A percentile compares a stretch with the other conserved stretches of the same genome.
These are phyloP conservation scores for Petaurus breviceps DNA, from an alignment of 2,113 vertebrate species.

Conservation along the genomic window DNA sequence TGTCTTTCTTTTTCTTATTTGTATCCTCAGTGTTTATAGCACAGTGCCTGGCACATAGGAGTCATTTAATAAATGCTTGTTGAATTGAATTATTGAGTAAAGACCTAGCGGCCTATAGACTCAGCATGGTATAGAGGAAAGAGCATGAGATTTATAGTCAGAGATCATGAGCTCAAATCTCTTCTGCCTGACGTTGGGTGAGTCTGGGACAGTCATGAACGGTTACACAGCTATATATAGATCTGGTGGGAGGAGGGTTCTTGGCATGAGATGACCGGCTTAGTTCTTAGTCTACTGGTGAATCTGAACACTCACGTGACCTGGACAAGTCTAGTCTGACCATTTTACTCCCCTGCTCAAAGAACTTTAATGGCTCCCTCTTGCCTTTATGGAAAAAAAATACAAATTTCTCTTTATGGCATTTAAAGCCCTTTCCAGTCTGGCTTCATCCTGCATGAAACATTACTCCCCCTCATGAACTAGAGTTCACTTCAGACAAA, in stretches of 20 bases:
- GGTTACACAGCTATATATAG: conserved; percentile 84
- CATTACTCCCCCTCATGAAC: neutral
- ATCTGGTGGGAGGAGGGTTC: conserved; percentile 62
- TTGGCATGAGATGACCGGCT: conserved; percentile 1
- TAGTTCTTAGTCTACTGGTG: conserved; percentile 8
- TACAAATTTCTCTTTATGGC: neutral
- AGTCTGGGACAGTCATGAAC: conserved; percentile 59
- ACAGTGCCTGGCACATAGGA: too few species aligned
- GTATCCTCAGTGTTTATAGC: too few species aligned
- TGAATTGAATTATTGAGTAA: too few species aligned
- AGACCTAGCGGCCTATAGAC: too few species aligned
- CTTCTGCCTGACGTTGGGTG: conserved; percentile 32
- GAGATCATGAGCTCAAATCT: neutral
- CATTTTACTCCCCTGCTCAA: neutral
- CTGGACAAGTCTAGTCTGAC: neutral
- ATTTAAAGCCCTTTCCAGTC: neutral
- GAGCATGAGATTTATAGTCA: too few species aligned
- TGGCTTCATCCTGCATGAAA: neutral
- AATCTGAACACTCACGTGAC: neutral
- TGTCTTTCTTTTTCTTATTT: too few species aligned
- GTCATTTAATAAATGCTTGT: too few species aligned
- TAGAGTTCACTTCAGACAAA: neutral
- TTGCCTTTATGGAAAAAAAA: neutral
- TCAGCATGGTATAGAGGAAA: too few species aligned
- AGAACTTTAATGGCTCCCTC: neutral